Evolutionary conservation across 2,113 vertebrate genomes (phyloP).

Genomic region (Phaethon lepturus): DNA sequence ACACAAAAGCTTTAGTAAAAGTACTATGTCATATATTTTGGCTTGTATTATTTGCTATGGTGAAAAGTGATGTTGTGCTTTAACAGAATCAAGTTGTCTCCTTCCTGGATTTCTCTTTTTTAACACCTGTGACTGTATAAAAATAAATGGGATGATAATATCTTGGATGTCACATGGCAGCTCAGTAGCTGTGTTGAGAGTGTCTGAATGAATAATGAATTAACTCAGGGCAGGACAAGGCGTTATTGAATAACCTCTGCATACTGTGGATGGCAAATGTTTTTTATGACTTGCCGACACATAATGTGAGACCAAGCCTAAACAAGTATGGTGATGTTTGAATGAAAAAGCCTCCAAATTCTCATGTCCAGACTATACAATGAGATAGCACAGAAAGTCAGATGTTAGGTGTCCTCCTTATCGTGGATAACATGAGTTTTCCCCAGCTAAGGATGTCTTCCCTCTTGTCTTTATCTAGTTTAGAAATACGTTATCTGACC

Average conservation of each 20-base stretch:
- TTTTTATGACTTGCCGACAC: neutral
- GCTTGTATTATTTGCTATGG: neutral
- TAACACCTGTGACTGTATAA: neutral
- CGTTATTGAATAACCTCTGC: constrained; percentile 1
- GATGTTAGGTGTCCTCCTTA: neutral
- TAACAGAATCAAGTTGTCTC: neutral
- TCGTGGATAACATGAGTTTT: neutral
- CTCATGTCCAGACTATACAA: constrained; percentile 8
- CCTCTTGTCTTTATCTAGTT: constrained; percentile 14
- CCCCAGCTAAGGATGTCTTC: neutral
- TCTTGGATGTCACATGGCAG: neutral
- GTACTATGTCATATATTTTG: neutral
- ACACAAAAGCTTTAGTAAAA: neutral
- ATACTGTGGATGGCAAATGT: neutral
- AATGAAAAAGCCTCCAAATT: neutral
- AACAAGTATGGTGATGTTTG: neutral
- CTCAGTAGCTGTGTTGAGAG: neutral
- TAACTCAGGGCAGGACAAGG: neutral
- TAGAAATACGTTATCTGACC: constrained; percentile 15
- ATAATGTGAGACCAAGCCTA: neutral
- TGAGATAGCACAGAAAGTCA: constrained; percentile 6
- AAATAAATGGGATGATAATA: neutral
- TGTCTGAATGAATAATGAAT: neutral
- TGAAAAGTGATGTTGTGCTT: neutral
- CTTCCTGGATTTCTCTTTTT: neutral